A percentile compares a stretch with the other conserved stretches of the same genome.
Evolutionary conservation across 2,797 vertebrate species (phyloP).

Genomic region (Falco rusticolus): DNA sequence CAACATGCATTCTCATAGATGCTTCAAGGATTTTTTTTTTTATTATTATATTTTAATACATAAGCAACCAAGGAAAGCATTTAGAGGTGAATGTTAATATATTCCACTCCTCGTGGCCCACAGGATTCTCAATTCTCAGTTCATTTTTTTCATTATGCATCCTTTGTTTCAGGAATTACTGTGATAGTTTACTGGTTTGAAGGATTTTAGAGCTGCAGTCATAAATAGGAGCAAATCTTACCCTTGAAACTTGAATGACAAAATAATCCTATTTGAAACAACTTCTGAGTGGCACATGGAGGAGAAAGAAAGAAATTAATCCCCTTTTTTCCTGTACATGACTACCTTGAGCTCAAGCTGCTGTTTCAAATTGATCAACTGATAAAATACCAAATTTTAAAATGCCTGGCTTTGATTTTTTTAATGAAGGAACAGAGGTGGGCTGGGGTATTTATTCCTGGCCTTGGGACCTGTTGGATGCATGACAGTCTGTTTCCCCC

Average conservation of each 20-base stretch:
- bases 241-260: slow-evolving; percentile 64
- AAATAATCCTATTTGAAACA: slow-evolving; percentile 65
- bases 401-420: background rate
- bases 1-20: slow-evolving; percentile 50
- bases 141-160: slow-evolving; percentile 64
- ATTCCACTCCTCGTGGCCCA: slow-evolving; percentile 32
- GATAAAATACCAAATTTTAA: background rate
- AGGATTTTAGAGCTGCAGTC: slow-evolving; percentile 55
- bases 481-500: background rate
- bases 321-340: background rate
- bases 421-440: background rate
- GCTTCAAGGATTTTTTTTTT: slow-evolving; percentile 42
- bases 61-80: slow-evolving; percentile 7
- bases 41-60: slow-evolving; percentile 41
- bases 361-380: slow-evolving; percentile 33
- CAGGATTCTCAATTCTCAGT: slow-evolving; percentile 55
- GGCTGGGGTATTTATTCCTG: background rate
- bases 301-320: slow-evolving; percentile 26
- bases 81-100: slow-evolving; percentile 66
- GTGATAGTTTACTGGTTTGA: slow-evolving; percentile 66
- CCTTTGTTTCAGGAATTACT: slow-evolving; percentile 61
- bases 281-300: slow-evolving; percentile 19
- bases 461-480: background rate
- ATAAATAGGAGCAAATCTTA: slow-evolving; percentile 64
- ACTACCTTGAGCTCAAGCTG: slow-evolving; percentile 2